Evolutionary conservation across 2,888 invertebrate species (phyloP).

Genomic region (Exocentrus adspersus): DNA sequence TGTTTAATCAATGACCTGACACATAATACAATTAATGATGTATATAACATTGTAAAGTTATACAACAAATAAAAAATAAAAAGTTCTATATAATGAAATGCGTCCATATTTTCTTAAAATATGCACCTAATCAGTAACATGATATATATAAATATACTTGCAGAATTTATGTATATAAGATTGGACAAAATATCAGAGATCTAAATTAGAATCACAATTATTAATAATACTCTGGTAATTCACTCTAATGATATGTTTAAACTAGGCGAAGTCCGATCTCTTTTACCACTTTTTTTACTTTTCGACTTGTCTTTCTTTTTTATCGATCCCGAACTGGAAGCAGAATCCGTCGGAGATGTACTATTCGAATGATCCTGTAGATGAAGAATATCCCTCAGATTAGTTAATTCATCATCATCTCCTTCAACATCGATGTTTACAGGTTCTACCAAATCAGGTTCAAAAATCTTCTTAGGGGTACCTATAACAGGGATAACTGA

Average conservation of each 20-base stretch:
- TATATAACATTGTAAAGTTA: conserved; percentile 16
- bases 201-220: conserved; percentile 30
- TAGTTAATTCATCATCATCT: conserved; percentile 58
- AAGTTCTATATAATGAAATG: conserved; percentile 10
- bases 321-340: conserved; percentile 54
- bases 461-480: conserved; percentile 55
- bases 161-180: conserved; percentile 9
- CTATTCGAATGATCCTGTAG: conserved; percentile 59
- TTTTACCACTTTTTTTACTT: conserved; percentile 54
- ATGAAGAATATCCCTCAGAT: conserved; percentile 56
- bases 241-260: conserved; percentile 51
- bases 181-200: conserved; percentile 26
- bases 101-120: conserved; percentile 7
- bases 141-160: conserved; percentile 11
- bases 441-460: conserved; percentile 51
- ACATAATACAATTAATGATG: conserved; percentile 22
- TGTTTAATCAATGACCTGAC: conserved; percentile 13
- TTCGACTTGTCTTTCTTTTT: conserved; percentile 57
- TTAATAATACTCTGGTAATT: conserved; percentile 26
- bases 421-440: conserved; percentile 58
- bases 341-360: conserved; percentile 58
- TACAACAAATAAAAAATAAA: conserved; percentile 23
- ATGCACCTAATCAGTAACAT: conserved; percentile 4
- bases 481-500: too few relatives aligned
- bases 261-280: conserved; percentile 56